Base-by-base conservation (phyloP, 2,888 invertebrate genomes). In the Anagyrus pseudococci region DNA sequence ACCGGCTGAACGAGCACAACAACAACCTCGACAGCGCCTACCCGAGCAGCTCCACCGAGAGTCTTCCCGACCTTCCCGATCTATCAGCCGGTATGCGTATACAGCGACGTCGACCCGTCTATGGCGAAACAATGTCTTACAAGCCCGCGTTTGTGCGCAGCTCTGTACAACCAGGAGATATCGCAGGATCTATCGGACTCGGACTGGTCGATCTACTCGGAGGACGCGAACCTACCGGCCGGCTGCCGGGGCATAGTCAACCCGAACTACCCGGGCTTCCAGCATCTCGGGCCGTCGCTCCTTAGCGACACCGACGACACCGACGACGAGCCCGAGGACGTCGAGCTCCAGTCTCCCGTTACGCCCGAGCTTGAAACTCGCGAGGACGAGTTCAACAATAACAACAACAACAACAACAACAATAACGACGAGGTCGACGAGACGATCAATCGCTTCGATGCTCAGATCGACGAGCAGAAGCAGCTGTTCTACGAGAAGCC, bases 251-350 rank as follows among this genome's bases (percentile, higher is more conserved):
- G 92, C 69, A 91, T 92, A 71, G 88, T 91, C 73, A 92, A 92
- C 83, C 92, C 92, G 54, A 92, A 92, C 81, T 92, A 92, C 82
- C 89, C 92, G 22, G 92, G 92, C 60, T 92, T 92, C 80, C 91
- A 92, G 77, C 91, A 92, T 80, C 85, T 92, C 73, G 92, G 91
- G 7, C 75, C 78, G 1, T 75, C 75, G 1, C 81, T 70, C 76
- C 80, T 78, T 1, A 82, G 82, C 47, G 83, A 82, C 64, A 80
- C 81, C 40, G 83, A 83, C 68, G 77, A 81, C 67, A 83, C 84
- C 73, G 79, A 81, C 53, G 83, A 82, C 73, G 71, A 82, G 81
- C 70, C 48, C 43, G 52, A 63, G 25, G 58, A 59, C 73, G 73
- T 72, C 80, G 80, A 65, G 77, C 23, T 15, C 48, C 8, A 17